Evolutionary conservation across 2,888 invertebrate species (phyloP).

Genomic region (Lingula anatina): DNA sequence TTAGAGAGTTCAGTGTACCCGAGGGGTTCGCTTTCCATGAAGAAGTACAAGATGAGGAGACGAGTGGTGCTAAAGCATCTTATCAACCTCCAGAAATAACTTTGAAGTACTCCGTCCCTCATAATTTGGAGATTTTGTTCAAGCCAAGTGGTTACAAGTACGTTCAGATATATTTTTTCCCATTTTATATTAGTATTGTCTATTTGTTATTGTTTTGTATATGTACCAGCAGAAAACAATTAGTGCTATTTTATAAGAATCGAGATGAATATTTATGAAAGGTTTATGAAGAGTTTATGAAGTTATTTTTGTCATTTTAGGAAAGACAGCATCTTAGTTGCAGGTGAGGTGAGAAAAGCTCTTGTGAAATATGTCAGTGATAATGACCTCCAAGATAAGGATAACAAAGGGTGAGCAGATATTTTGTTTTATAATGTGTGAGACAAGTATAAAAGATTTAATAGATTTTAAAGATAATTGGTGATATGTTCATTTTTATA

Average conservation of each 20-base stretch:
- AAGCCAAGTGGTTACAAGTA: constrained; percentile 59
- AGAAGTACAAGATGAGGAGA: constrained; percentile 8
- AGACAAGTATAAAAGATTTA: too few relatives aligned
- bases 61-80: background rate
- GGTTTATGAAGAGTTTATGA: too few relatives aligned
- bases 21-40: constrained; percentile 53
- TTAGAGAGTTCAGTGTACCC: constrained; percentile 3
- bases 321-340: constrained; percentile 63
- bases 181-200: too few relatives aligned
- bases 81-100: constrained; percentile 58
- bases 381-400: constrained; percentile 57
- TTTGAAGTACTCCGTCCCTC: constrained; percentile 68
- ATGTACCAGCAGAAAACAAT: too few relatives aligned
- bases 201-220: too few relatives aligned
- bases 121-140: constrained; percentile 63
- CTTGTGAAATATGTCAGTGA: constrained; percentile 69
- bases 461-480: too few relatives aligned
- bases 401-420: constrained; percentile 22
- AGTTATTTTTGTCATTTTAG: constrained; percentile 17
- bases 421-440: too few relatives aligned
- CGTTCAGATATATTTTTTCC: constrained; percentile 62
- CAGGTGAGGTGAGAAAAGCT: constrained; percentile 62
- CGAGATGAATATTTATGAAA: too few relatives aligned
- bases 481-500: too few relatives aligned
- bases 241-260: too few relatives aligned